A percentile compares a stretch with the other conserved stretches of the same genome.
These are phyloP conservation scores for Pipistrellus kuhlii DNA, from an alignment of 2,797 vertebrate species.

Conservation along the genomic window DNA sequence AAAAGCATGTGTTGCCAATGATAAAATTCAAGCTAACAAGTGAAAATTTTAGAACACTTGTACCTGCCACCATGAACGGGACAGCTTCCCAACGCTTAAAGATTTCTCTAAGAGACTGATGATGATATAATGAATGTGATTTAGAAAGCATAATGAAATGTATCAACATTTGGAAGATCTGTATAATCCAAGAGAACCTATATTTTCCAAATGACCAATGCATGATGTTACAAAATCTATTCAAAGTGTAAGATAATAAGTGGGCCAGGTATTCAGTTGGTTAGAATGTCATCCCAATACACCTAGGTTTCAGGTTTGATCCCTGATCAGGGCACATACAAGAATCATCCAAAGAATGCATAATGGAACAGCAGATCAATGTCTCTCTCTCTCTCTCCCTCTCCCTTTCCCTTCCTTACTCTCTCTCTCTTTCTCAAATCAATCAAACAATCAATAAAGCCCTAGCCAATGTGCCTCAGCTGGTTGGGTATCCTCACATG, in stretches of 20 bases:
- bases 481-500: background rate
- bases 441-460: background rate
- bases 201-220: slow-evolving; percentile 56
- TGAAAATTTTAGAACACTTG: slow-evolving; percentile 72
- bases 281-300: background rate
- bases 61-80: slow-evolving; percentile 66
- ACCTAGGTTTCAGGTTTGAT: background rate
- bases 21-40: slow-evolving; percentile 74
- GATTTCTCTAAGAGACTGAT: slow-evolving; percentile 58
- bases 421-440: background rate
- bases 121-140: slow-evolving; percentile 56
- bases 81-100: slow-evolving; percentile 58
- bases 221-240: slow-evolving; percentile 31
- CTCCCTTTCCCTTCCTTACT: too few relatives aligned
- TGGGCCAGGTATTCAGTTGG: background rate
- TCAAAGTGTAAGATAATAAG: background rate
- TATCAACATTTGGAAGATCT: slow-evolving; percentile 66
- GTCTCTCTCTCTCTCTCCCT: too few relatives aligned
- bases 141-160: slow-evolving; percentile 51
- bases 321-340: background rate
- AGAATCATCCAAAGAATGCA: background rate
- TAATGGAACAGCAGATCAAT: background rate
- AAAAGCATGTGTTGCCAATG: slow-evolving; percentile 73
- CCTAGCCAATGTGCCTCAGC: background rate
- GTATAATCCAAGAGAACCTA: background rate